Percentiles rank a stretch among this genome's conserved stretches.
These are phyloP conservation scores for Oriolus oriolus DNA, from an alignment of 2,113 vertebrate genomes.

Conservation along the genomic window DNA sequence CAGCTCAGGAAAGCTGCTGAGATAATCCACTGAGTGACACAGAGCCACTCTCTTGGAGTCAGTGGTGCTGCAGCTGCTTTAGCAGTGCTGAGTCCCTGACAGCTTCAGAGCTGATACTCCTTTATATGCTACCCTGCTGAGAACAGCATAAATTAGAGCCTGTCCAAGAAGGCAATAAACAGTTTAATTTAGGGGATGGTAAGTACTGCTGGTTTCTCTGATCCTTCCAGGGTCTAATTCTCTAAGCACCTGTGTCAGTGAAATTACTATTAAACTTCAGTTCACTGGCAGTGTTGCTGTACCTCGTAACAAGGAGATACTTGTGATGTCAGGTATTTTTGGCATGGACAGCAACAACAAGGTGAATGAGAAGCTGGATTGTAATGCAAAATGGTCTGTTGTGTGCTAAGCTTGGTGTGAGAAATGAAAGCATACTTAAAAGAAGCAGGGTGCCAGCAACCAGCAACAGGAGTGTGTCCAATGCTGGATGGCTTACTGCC, in stretches of 20 bases:
- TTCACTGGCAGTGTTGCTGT: not conserved
- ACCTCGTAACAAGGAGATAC: not conserved
- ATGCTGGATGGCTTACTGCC: not conserved
- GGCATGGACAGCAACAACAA: not conserved
- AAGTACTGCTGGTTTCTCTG: not conserved
- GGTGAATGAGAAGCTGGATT: not conserved
- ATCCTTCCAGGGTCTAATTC: not conserved
- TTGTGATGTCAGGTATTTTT: not conserved
- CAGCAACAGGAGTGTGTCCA: not conserved
- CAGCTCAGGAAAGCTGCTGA: not conserved
- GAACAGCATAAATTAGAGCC: not conserved
- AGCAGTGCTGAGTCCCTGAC: not conserved
- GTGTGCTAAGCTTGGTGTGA: not conserved
- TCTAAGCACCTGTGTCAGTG: not conserved
- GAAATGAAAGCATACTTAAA: not conserved
- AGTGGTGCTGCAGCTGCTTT: not conserved
- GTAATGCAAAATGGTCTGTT: not conserved
- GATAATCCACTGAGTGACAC: not conserved
- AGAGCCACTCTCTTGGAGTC: not conserved
- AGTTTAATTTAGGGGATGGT: not conserved
- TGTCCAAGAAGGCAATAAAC: not conserved
- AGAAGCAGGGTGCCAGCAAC: not conserved
- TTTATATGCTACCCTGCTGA: not conserved
- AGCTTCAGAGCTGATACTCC: not conserved
- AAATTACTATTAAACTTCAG: not conserved